These are phyloP conservation scores for Bufotes viridis DNA, from an alignment of 2,797 vertebrate species.

Conservation along the genomic window DNA sequence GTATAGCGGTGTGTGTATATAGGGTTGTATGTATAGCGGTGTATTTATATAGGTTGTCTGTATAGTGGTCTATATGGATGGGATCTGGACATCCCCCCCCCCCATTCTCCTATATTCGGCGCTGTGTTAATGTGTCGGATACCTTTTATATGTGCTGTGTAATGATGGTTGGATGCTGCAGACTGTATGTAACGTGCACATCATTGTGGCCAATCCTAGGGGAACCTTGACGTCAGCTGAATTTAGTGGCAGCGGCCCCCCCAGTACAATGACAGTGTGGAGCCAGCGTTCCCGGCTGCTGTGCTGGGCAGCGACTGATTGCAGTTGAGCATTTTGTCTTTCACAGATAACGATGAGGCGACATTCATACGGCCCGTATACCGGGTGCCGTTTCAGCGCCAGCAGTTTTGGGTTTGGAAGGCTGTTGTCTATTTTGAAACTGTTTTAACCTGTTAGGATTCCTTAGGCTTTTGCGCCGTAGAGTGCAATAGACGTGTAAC, in stretches of 20 bases:
- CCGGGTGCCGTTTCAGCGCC: slow-evolving; percentile 71
- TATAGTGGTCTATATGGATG: no score
- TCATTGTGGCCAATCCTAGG: neutral
- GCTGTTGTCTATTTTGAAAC: slow-evolving; percentile 67
- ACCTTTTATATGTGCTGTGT: neutral
- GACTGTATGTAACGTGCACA: neutral
- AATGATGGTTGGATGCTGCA: neutral
- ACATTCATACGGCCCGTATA: slow-evolving; percentile 77
- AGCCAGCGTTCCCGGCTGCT: slow-evolving; percentile 64
- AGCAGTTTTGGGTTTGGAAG: slow-evolving; percentile 70
- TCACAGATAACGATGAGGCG: slow-evolving; percentile 78
- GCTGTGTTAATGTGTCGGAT: neutral
- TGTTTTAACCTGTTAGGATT: slow-evolving; percentile 66
- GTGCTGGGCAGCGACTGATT: slow-evolving; percentile 73
- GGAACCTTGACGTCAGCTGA: slow-evolving; percentile 39
- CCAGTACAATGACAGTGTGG: slow-evolving; percentile 57
- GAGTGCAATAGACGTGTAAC: no score
- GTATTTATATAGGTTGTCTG: no score
- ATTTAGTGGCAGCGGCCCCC: slow-evolving; percentile 15
- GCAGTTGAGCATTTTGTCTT: slow-evolving; percentile 74
- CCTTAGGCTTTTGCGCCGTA: neutral
- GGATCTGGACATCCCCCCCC: no score
- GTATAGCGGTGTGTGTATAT: no score
- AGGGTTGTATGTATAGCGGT: no score
- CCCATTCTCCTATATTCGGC: no score